Percentiles rank a stretch among this genome's conserved stretches.
Evolutionary conservation across 2,113 vertebrate species (phyloP).

Genomic region (Cyanocitta stelleri): DNA sequence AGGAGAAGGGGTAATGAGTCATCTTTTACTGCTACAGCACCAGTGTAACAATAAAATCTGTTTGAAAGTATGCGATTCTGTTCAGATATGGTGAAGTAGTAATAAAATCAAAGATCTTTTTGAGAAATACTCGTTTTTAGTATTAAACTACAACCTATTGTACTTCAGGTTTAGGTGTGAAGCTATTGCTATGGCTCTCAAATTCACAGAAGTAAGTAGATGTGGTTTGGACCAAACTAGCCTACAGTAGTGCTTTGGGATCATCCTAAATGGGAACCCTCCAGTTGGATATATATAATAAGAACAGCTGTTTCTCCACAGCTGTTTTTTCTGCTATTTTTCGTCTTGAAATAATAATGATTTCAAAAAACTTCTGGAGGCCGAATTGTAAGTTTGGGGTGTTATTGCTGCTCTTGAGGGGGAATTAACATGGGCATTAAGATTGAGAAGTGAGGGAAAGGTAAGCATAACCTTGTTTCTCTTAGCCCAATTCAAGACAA

Average conservation of each 20-base stretch:
- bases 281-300: not conserved
- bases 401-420: not conserved
- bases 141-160: not conserved
- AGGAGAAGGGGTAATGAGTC: not conserved
- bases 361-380: not conserved
- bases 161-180: not conserved
- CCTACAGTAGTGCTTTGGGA: not conserved
- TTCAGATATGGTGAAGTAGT: not conserved
- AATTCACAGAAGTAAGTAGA: not conserved
- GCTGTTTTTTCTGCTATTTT: not conserved
- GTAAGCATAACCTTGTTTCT: not conserved
- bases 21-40: not conserved
- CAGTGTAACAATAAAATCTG: not conserved
- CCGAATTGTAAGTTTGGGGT: not conserved
- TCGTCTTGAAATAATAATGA: not conserved
- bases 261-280: not conserved
- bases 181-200: not conserved
- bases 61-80: not conserved
- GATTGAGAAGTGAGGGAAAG: not conserved
- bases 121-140: not conserved
- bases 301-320: not conserved
- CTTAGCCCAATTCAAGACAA: not conserved
- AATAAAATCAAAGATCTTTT: not conserved
- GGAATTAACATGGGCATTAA: not conserved
- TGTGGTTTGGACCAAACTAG: not conserved